A percentile compares a stretch with the other conserved stretches of the same genome.
Conservation (phyloP, 2,113 vertebrate species). For the Indicator indicator region DNA sequence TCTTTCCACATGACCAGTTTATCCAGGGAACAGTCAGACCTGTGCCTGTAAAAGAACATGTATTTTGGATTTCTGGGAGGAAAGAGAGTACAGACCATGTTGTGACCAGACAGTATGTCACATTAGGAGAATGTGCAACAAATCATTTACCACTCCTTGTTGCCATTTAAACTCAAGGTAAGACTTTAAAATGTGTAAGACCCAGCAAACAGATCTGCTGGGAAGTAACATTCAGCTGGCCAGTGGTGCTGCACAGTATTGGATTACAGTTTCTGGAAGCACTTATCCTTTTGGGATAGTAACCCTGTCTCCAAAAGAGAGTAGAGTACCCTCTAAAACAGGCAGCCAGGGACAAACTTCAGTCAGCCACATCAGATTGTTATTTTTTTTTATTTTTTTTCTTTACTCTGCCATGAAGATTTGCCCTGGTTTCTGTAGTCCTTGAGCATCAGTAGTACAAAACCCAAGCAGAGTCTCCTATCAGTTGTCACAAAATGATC, state of each 20-base stretch:
- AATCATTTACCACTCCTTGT: background rate
- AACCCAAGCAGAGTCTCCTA: background rate
- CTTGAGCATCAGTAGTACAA: background rate
- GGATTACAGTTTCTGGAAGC: background rate
- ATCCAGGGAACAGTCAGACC: background rate
- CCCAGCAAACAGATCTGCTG: background rate
- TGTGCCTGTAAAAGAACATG: background rate
- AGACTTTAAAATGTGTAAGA: background rate
- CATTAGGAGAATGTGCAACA: background rate
- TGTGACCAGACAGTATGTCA: background rate
- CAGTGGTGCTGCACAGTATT: background rate
- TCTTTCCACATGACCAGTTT: background rate
- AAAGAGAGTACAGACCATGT: background rate
- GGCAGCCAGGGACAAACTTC: background rate
- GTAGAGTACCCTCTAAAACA: background rate
- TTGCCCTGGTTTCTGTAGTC: background rate
- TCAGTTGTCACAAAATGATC: background rate
- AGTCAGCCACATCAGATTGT: background rate
- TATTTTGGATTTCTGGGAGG: background rate
- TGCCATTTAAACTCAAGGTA: background rate
- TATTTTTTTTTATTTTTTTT: no score
- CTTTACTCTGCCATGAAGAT: background rate
- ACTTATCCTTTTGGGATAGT: background rate
- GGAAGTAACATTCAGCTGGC: background rate
- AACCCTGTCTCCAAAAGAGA: background rate